Percentiles rank a stretch among this genome's conserved stretches.
phyloP scores from a whole-genome alignment of 2,888 invertebrate species.

The Ochlodes sylvanus region DNA sequence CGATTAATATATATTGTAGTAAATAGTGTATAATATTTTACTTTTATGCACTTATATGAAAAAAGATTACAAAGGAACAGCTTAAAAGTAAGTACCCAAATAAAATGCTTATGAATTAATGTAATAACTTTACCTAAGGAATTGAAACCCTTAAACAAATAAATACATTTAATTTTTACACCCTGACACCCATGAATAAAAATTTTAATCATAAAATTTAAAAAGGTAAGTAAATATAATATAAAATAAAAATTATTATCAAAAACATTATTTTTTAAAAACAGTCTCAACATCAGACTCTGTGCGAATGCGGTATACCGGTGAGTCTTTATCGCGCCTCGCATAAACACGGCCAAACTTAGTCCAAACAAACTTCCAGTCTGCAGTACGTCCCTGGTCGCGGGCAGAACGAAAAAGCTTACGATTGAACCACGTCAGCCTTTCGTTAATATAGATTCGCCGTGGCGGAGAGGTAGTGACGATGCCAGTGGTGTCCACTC shows the following conservation, averaged over 20 bases:
- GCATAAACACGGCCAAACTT: conserved; percentile 19
- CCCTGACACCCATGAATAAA: not conserved
- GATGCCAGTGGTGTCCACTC: not conserved
- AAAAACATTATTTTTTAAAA: conserved; percentile 5
- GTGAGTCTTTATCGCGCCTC: conserved; percentile 7
- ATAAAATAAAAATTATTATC: not conserved
- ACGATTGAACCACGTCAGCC: conserved; percentile 7
- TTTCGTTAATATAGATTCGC: conserved; percentile 3
- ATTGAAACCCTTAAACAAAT: too few species aligned
- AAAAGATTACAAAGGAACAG: too few species aligned
- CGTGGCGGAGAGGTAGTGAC: not conserved
- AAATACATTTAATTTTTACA: too few species aligned
- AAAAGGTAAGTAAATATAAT: too few species aligned
- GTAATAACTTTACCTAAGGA: too few species aligned
- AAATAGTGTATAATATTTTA: too few species aligned
- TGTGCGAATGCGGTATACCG: conserved; percentile 6
- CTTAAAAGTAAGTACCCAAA: too few species aligned
- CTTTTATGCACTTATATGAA: too few species aligned
- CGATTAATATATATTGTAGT: not conserved
- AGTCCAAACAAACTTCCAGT: conserved; percentile 22
- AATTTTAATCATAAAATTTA: not conserved
- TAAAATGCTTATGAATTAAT: too few species aligned
- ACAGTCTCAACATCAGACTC: conserved; percentile 19
- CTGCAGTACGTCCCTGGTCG: not conserved
- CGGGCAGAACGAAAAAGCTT: conserved; percentile 22